phyloP scores from a whole-genome alignment of 2,113 vertebrate genomes.

The Oenanthe melanoleuca region DNA sequence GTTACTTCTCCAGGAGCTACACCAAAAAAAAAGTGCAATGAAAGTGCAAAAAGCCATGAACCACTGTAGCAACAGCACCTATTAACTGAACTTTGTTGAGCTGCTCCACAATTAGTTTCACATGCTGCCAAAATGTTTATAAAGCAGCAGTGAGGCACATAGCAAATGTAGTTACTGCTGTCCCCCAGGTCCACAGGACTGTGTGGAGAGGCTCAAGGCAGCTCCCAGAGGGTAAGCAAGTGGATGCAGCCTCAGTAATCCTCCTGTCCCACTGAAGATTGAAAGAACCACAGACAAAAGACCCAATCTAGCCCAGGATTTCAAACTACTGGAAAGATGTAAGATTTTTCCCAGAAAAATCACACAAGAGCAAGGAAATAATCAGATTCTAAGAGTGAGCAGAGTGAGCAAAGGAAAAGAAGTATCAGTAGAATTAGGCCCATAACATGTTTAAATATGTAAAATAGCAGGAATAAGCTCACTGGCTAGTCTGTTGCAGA shows the following conservation, averaged over 20 bases:
- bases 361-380: background rate
- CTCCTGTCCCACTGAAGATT: accelerated
- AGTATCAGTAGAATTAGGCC: background rate
- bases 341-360: background rate
- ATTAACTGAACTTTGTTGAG: background rate
- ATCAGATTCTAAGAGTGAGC: background rate
- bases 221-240: accelerated
- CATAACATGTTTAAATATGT: background rate
- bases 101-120: background rate
- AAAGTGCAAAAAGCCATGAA: background rate
- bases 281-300: background rate
- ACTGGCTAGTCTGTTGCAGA: background rate
- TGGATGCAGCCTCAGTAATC: background rate
- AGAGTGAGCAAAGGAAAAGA: background rate
- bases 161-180: background rate
- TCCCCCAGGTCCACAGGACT: background rate
- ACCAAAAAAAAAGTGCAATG: background rate
- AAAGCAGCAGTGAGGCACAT: background rate
- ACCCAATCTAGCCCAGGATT: background rate
- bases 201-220: accelerated
- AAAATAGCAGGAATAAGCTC: background rate
- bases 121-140: accelerated
- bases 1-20: background rate
- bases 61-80: background rate
- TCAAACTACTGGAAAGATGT: background rate